Base-by-base conservation (phyloP, 2,113 vertebrate species). In the Nymphicus hollandicus region DNA sequence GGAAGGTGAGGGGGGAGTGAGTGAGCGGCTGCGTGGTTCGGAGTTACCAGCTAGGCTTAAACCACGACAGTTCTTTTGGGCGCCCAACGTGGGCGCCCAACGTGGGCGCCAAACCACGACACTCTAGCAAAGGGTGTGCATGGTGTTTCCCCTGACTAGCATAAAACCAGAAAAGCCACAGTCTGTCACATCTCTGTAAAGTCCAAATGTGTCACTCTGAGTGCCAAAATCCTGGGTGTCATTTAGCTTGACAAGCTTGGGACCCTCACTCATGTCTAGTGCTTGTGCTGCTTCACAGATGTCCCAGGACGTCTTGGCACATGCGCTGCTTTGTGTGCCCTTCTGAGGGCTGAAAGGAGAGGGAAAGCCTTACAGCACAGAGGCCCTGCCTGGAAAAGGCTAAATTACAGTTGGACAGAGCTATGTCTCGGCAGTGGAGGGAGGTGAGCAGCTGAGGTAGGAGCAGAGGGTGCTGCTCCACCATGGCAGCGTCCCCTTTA, bases 151-250 rank as follows among this genome's bases (percentile, higher is more conserved):
- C 52, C 88, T 78, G 50, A 88, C 60, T 86, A 88, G 83, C 53
- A 90, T 19, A 88, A 87, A 74, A 88, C 83, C 68, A 84, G 79
- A 90, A 96, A 94, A 92, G 44, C 65, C 76, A 86, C 82, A 91
- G 89, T 74, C 69, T 95, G 43, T 90, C 88, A 74, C 3, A 4
- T 72, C 52, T 81, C 47, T 81, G 39, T 80, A 13, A 91, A 93
- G 93, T 94, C 77, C 93, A 94, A 84, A 94, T 86, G 31, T 61
- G 72, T 88, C 77, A 81, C 35, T 88, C 31, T 14, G 17, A 58
- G 47, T 93, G 92, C 77, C 91, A 93, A 89, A 96, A 96, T 69
- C 31, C 55, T 81, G 92, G 3, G 35, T 79, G 56, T 84, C 76
- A 85, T 93, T 93, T 91, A 76, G 33, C 66, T 79, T 76, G 83